Percentiles rank a stretch among this genome's conserved stretches.
Conservation (phyloP, 2,113 vertebrate genomes). For the Sclerurus mexicanus region DNA sequence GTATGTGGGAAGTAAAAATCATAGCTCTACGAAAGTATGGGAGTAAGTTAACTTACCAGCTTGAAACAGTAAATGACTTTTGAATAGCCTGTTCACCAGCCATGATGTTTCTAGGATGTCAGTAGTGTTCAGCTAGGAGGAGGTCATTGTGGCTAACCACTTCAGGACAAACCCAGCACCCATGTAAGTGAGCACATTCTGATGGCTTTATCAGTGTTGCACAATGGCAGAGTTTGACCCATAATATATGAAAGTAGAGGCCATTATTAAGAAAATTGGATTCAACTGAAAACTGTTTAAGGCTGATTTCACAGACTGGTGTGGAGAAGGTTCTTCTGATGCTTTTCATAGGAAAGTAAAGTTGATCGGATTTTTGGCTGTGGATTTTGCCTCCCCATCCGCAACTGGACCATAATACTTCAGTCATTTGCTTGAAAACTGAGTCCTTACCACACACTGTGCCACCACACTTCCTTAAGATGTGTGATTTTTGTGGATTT, state of each 20-base stretch:
- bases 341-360: neutral
- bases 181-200: neutral
- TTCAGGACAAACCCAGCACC: neutral
- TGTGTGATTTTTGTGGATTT: neutral
- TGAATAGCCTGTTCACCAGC: neutral
- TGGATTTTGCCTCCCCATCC: neutral
- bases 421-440: neutral
- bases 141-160: neutral
- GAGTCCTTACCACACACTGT: neutral
- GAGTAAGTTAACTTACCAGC: neutral
- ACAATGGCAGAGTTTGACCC: neutral
- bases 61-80: neutral
- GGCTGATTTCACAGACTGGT: neutral
- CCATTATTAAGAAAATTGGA: neutral
- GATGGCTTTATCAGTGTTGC: neutral
- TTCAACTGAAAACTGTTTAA: neutral
- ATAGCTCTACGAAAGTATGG: neutral
- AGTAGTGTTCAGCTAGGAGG: neutral
- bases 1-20: neutral
- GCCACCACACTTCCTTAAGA: neutral
- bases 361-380: neutral
- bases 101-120: neutral
- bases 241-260: neutral
- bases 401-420: neutral
- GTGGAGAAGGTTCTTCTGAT: neutral